Evolutionary conservation across 1,140 invertebrate genomes (phyloP).

Genomic region (Ceratina japonica): DNA sequence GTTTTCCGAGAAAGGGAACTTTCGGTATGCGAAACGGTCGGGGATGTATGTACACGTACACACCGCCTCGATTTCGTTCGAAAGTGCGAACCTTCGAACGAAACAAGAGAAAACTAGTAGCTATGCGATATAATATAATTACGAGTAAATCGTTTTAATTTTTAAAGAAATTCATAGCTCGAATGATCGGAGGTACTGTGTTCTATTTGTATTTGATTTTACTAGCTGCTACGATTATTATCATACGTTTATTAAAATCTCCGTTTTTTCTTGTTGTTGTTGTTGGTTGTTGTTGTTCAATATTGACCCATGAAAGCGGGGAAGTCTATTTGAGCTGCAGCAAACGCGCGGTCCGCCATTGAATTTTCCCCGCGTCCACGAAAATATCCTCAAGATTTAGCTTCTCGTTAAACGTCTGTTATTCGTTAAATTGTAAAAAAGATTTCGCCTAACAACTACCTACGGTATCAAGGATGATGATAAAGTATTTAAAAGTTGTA

Average conservation of each 20-base stretch:
- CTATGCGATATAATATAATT: neutral
- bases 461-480: too few species aligned
- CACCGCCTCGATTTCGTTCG: neutral
- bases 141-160: neutral
- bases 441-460: too few species aligned
- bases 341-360: neutral
- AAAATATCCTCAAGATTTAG: neutral
- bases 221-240: slow-evolving; percentile 43
- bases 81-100: slow-evolving; percentile 6
- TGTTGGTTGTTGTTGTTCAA: neutral
- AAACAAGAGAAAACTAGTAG: slow-evolving; percentile 37
- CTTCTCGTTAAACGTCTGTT: too few species aligned
- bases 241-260: slow-evolving; percentile 5
- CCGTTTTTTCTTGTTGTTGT: too few species aligned
- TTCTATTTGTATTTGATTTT: slow-evolving; percentile 2
- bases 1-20: slow-evolving; percentile 22
- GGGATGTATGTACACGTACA: neutral
- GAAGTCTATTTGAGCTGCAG: slow-evolving; percentile 39
- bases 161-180: neutral
- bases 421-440: too few species aligned
- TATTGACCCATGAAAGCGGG: neutral
- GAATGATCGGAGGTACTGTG: neutral
- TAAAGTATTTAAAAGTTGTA: too few species aligned
- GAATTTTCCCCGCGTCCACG: neutral
- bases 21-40: slow-evolving; percentile 9